Evolutionary conservation across 2,113 vertebrate species (phyloP).

Genomic region (Cranoglanis bouderius): DNA sequence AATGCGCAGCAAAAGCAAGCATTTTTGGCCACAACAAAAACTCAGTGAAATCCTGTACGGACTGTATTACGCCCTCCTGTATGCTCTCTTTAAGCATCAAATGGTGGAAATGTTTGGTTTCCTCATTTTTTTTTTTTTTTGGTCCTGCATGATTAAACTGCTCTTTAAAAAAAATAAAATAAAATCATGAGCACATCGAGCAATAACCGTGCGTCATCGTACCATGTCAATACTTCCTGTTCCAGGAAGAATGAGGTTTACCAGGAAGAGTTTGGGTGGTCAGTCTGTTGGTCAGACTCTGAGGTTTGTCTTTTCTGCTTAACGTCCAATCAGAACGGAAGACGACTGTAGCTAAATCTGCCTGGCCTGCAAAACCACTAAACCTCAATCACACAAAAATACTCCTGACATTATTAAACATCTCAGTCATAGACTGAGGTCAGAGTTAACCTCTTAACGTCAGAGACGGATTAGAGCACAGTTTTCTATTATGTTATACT

Average conservation of each 20-base stretch:
- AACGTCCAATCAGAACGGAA: not conserved
- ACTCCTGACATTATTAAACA: not conserved
- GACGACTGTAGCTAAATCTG: not conserved
- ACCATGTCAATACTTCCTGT: not conserved
- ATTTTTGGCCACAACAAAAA: no score
- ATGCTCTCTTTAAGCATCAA: not conserved
- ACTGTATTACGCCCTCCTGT: not conserved
- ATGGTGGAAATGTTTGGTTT: not conserved
- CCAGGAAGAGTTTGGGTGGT: not conserved
- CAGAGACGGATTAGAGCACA: not conserved
- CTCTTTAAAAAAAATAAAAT: not conserved
- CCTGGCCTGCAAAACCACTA: not conserved
- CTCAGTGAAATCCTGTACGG: no score
- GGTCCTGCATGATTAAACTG: no score
- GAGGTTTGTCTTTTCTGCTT: not conserved
- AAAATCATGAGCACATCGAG: not conserved
- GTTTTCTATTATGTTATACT: not conserved
- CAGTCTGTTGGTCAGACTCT: not conserved
- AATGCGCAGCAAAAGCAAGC: no score
- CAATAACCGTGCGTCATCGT: not conserved
- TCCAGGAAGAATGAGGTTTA: no score
- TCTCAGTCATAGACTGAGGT: not conserved
- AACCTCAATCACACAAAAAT: not conserved
- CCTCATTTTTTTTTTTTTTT: not conserved
- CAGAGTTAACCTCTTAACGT: not conserved